These are phyloP conservation scores for Neotoma lepida DNA, from an alignment of 2,113 vertebrate genomes.

Conservation along the genomic window DNA sequence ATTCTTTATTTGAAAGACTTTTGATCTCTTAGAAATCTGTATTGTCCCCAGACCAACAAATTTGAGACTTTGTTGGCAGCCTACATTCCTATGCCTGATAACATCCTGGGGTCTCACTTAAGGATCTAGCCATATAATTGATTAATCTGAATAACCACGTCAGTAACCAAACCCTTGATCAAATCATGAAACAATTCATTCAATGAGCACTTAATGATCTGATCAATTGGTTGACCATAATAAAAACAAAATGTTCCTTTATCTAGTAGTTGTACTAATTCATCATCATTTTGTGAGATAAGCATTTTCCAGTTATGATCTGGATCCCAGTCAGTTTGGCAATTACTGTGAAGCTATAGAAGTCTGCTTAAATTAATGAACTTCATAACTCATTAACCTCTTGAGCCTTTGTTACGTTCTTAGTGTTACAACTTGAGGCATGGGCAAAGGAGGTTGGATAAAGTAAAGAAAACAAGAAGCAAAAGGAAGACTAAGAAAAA, in stretches of 20 bases:
- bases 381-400: constrained; percentile 6
- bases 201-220: constrained; percentile 9
- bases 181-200: constrained; percentile 65
- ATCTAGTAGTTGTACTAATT: constrained; percentile 47
- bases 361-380: constrained; percentile 36
- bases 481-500: not conserved
- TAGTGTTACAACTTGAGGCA: not conserved
- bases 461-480: not conserved
- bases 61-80: not conserved
- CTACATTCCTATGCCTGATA: not conserved
- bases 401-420: not conserved
- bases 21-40: not conserved
- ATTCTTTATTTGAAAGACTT: constrained; percentile 36
- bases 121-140: not conserved
- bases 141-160: not conserved
- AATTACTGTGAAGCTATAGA: not conserved
- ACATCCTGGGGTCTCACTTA: not conserved
- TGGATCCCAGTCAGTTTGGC: not conserved
- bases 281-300: constrained; percentile 65
- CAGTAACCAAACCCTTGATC: constrained; percentile 52
- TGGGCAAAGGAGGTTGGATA: not conserved
- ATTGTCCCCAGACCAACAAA: not conserved
- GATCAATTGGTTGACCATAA: constrained; percentile 8
- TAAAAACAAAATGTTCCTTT: constrained; percentile 57
- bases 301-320: constrained; percentile 61